Evolutionary conservation across 2,888 invertebrate genomes (phyloP), one percentile per base, ranked within the genome.

Genomic region (Asteroscopus sphinx): DNA sequence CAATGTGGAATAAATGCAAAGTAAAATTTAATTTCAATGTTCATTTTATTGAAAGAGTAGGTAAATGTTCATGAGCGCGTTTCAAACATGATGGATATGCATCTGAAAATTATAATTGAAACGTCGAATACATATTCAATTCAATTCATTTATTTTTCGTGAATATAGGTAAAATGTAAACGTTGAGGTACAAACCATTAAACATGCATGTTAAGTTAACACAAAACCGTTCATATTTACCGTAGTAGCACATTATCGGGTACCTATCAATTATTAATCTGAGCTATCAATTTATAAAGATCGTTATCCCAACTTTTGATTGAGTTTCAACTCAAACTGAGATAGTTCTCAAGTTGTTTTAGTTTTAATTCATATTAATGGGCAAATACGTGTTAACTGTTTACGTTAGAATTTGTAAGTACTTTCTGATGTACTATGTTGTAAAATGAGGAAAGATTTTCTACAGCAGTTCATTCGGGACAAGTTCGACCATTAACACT

Each of bases 291-390:
- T 59, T 72, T 48, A 47, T 53, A 72, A 46, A 40, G 51, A 69
- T 52, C 56, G 52, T 60, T 73, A 76, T 61, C 33, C 48, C n/a
- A 77, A 73, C 58, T 73, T 68, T 58, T 66, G 61, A 77, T 77
- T 52, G 61, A 62, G 46, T 66, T 74, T 48, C 36, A 58, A 73
- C 47, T 58, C 35, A 40, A 59, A 62, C 53, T 33, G 46, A 45
- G 61, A 54, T 77, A 77, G 77, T 77, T 74, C 39, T 62, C 36
- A 77, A 77, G 57, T 62, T 57, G 67, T 62, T 62, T 61, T 48
- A 73, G 65, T 73, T 76, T 74, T 69, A 73, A 77, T 74, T 69
- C 69, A 73, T 75, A 76, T 61, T 59, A 52, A 73, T 59, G 26
- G 51, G 30, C 49, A 51, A 60, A 52, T 47, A 35, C 39, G 55